Evolutionary conservation across 2,797 vertebrate species (phyloP), one percentile per base, ranked within the genome.

Genomic region (Lindbergichthys nudifrons): DNA sequence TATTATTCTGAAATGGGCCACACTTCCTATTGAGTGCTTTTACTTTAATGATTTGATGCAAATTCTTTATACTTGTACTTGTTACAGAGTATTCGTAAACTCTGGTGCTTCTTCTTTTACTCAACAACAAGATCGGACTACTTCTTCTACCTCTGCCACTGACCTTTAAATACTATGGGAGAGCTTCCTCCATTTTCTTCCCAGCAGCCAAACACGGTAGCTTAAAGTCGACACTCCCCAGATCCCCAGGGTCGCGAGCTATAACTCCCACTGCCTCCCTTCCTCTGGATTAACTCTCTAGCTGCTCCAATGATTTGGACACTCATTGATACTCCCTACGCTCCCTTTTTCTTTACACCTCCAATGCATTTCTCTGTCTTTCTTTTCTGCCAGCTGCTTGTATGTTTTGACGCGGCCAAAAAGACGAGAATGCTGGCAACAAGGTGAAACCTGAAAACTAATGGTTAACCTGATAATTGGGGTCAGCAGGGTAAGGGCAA

Each of bases 381-480:
- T 58, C 19, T 79, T 15, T 51, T 52, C 23, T n/a, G 39, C 26
- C 15, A 56, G 18, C 45, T 2, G 10, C 52, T 18, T 21, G 12
- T 13, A 62, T 53, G 36, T 36, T 62, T 54, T 36, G 15, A 63
- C 36, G 54, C 50, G 65, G 47, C 61, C 32, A 50, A 67, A 70
- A 57, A 47, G 51, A 61, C 30, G 12, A 26, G 23, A 72, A 8
- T 42, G 4, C 56, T 61, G 76, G 60, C 67, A 79, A 39, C 36
- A 54, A 80, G 82, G 73, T 80, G 64, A 87, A 81, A 50, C 57
- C 57, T 80, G 21, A 58, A 61, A 56, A 84, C 87, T 84, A 91
- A 92, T 88, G 79, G 63, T 89, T 90, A 89, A 89, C 77, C 56
- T 80, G 73, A 56, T 80, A 74, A 84, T 73, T 68, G 60, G 77